These are phyloP conservation scores for Macquaria ambigua DNA, from an alignment of 2,113 vertebrate species.

Conservation along the genomic window DNA sequence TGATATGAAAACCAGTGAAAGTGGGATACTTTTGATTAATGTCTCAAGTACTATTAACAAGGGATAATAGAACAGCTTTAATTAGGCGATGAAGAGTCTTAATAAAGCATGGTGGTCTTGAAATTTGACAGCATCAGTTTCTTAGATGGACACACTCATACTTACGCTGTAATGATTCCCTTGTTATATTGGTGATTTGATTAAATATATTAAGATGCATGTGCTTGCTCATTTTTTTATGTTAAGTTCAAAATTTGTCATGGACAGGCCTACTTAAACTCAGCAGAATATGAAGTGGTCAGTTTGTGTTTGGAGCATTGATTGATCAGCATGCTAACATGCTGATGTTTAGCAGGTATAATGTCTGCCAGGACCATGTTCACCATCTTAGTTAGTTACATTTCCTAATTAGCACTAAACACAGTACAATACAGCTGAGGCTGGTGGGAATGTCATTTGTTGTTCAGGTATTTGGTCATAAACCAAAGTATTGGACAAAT, in stretches of 20 bases:
- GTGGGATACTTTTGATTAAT: not conserved
- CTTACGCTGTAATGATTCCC: not conserved
- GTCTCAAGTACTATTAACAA: not conserved
- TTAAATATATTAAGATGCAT: not conserved
- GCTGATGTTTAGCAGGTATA: not conserved
- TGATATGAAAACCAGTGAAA: not conserved
- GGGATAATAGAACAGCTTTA: not conserved
- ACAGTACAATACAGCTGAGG: not conserved
- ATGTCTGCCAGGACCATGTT: not conserved
- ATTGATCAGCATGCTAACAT: not conserved
- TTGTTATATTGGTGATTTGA: not conserved
- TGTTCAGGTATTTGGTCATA: not conserved
- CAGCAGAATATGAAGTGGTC: not conserved
- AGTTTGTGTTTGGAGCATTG: not conserved
- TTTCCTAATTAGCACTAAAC: not conserved
- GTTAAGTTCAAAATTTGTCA: not conserved
- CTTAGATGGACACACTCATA: not conserved
- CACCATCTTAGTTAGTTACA: not conserved
- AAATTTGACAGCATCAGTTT: not conserved
- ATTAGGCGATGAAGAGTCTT: not conserved
- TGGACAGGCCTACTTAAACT: no score
- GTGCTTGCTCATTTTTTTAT: not conserved
- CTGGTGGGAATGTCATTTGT: not conserved
- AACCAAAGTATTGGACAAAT: not conserved
- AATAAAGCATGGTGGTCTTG: not conserved